Evolutionary conservation across 2,888 invertebrate genomes (phyloP), one percentile per base, ranked within the genome.

Genomic region (Volucella bombylans): DNA sequence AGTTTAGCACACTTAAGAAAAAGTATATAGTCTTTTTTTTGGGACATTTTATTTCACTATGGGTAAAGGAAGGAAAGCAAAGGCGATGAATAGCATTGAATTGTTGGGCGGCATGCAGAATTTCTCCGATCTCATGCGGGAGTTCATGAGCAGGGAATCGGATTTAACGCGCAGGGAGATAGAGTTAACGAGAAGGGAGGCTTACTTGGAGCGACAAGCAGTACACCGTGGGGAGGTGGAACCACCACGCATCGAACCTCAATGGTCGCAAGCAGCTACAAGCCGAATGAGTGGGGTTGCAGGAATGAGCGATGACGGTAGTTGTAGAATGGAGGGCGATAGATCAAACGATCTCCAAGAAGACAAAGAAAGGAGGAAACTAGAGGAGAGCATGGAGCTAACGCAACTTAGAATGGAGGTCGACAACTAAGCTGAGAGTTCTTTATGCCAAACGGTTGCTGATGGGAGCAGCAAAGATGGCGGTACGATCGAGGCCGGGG

Each of bases 81-180:
- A 15, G 23, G 23, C 9, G 11, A 10, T 14, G 8, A 55, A 55
- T 14, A 55, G 39, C 38, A 39, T 39, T 9, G 39, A 9, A 9
- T 8, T 55, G 9, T 2, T 38, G 4, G 55, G 39, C 3, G 9
- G 14, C 4, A 14, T 2, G 2, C 38, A 39, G 8, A 38, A 55
- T 39, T 38, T 55, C n/a, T 55, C 38, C 2, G 55, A 55, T 8
- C 31, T 55, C 2, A 38, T 55, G 55, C 12, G 55, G 8, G 38
- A 55, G 9, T n/a, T 55, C 4, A n/a, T 38, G 14, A 38, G 54
- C 4, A 55, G 55, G 14, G 55, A 55, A 9, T 31, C 55, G 15
- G 38, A 55, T 38, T 39, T 55, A 38, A 55, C 55, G 31, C n/a
- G 55, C 10, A 9, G 52, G 23, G 52, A 52, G 52, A 10, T 12